Percentiles rank a stretch among this genome's conserved stretches.
Evolutionary conservation across 1,140 invertebrate species (phyloP).

Genomic region (Camponotus floridanus): DNA sequence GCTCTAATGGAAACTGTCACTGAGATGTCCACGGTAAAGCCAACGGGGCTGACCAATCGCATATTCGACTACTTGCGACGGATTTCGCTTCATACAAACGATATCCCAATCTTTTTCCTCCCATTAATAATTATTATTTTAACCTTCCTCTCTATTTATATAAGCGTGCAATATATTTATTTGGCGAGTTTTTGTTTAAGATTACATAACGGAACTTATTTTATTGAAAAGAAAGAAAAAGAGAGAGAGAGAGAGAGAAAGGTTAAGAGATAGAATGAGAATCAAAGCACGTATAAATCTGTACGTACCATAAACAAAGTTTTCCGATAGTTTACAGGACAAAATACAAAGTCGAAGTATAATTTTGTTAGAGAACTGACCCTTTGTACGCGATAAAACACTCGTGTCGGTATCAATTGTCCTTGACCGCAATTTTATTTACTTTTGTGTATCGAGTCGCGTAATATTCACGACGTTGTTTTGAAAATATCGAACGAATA

Average conservation of each 20-base stretch:
- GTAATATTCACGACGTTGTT: background rate
- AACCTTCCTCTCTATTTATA: background rate
- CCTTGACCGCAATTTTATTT: background rate
- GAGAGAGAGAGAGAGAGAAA: too few species aligned
- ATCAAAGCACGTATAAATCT: background rate
- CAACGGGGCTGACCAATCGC: slow-evolving; percentile 49
- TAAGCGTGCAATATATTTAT: background rate
- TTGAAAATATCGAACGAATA: background rate
- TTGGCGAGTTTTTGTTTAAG: background rate
- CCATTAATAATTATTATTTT: background rate
- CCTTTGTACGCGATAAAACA: background rate
- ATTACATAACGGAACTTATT: background rate
- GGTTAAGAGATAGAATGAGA: background rate
- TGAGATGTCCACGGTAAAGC: slow-evolving; percentile 62
- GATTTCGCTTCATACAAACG: background rate
- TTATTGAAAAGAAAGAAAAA: background rate
- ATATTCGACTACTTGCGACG: slow-evolving; percentile 56
- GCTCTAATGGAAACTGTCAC: slow-evolving; percentile 71
- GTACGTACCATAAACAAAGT: background rate
- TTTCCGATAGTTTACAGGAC: background rate
- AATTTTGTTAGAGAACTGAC: background rate
- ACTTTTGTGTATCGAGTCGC: background rate
- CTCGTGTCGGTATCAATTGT: background rate
- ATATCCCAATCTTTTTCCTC: background rate
- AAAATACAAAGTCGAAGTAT: background rate